A percentile compares a stretch with the other conserved stretches of the same genome.
Conservation (phyloP, 1,140 invertebrate species). For the Temnothorax nylanderi region DNA sequence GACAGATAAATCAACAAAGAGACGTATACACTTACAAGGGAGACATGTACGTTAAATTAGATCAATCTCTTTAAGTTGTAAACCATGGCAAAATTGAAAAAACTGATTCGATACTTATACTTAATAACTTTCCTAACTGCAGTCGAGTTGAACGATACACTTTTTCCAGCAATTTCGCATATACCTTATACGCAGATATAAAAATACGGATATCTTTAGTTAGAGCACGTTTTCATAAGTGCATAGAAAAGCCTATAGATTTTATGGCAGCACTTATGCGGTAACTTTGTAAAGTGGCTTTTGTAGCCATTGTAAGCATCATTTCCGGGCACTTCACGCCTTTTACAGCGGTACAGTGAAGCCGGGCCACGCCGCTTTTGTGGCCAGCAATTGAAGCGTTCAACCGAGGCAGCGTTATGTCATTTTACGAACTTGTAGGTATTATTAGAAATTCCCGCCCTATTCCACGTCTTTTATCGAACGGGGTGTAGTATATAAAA, state of each 20-base stretch:
- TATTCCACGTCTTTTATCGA: background rate
- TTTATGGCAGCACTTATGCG: slow-evolving; percentile 23
- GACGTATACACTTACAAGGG: background rate
- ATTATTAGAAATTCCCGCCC: slow-evolving; percentile 19
- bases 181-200: background rate
- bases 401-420: slow-evolving; percentile 19
- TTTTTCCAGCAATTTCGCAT: background rate
- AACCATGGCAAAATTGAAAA: background rate
- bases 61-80: background rate
- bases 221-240: background rate
- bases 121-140: background rate
- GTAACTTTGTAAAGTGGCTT: slow-evolving; percentile 49
- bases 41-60: background rate
- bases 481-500: background rate
- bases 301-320: slow-evolving; percentile 40
- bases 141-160: background rate
- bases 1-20: background rate
- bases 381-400: slow-evolving; percentile 38
- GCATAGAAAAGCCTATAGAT: background rate
- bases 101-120: background rate
- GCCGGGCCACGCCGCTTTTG: slow-evolving; percentile 27
- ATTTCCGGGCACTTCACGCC: slow-evolving; percentile 47
- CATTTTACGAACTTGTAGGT: slow-evolving; percentile 33
- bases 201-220: background rate
- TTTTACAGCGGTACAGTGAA: slow-evolving; percentile 23